Percentiles rank a stretch among this genome's conserved stretches.
phyloP scores from a whole-genome alignment of 2,113 vertebrate genomes.

The Psephotus haematonotus region DNA sequence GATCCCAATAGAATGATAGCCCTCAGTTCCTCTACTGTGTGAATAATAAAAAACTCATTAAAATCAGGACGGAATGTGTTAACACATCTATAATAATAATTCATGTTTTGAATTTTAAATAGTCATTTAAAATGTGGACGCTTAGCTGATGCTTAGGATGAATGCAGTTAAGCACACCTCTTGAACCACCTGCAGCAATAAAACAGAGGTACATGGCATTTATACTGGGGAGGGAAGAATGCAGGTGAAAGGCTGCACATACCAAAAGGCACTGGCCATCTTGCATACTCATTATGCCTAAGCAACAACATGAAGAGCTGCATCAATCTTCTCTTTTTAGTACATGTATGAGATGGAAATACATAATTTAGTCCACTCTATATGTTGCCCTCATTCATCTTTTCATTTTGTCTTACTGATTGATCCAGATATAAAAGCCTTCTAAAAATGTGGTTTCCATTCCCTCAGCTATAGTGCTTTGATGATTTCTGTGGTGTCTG shows the following conservation, averaged over 20 bases:
- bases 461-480: constrained; percentile 32
- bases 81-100: neutral
- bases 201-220: neutral
- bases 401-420: constrained; percentile 26
- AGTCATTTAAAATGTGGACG: neutral
- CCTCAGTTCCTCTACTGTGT: neutral
- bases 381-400: constrained; percentile 32
- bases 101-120: neutral
- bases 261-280: neutral
- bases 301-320: neutral
- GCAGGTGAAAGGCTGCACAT: neutral
- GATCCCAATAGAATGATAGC: neutral
- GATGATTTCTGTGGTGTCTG: constrained; percentile 60
- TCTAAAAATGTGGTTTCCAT: constrained; percentile 26
- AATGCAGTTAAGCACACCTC: neutral
- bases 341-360: constrained; percentile 19
- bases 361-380: constrained; percentile 12
- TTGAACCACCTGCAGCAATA: neutral
- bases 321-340: neutral
- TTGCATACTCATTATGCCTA: neutral
- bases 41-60: neutral
- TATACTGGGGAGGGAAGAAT: neutral
- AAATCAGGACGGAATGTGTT: neutral
- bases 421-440: constrained; percentile 54
- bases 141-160: neutral